These are phyloP conservation scores for Chloroceryle amazona DNA, from an alignment of 2,797 vertebrate genomes.

Conservation along the genomic window DNA sequence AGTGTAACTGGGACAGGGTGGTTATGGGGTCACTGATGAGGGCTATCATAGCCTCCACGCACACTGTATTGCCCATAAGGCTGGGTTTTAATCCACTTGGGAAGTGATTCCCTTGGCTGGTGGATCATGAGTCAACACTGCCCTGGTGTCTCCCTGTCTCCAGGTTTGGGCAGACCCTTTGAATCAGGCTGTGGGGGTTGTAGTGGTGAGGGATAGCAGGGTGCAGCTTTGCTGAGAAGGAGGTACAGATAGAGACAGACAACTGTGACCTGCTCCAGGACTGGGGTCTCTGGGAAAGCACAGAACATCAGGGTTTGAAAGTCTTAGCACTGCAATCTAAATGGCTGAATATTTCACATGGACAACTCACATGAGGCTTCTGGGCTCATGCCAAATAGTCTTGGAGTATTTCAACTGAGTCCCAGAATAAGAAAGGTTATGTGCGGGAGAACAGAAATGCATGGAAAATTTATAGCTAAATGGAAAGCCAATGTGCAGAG, in stretches of 20 bases:
- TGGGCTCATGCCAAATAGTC: neutral
- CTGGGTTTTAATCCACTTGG: neutral
- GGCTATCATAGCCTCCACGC: neutral
- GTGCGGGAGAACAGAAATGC: neutral
- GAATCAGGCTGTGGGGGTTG: fast-evolving
- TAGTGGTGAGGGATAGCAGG: neutral
- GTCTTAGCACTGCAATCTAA: fast-evolving
- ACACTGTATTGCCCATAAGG: neutral
- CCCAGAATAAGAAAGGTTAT: neutral
- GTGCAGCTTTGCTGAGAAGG: neutral
- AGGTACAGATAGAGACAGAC: neutral
- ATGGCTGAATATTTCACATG: neutral
- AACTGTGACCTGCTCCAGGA: neutral
- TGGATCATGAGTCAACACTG: neutral
- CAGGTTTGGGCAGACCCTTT: neutral
- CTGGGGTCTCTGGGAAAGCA: neutral
- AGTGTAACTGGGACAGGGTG: neutral
- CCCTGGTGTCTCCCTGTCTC: neutral
- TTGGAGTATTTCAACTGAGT: neutral
- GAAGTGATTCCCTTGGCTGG: neutral
- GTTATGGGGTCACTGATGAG: neutral
- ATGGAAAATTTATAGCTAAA: neutral
- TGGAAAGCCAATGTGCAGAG: neutral
- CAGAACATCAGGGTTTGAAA: neutral
- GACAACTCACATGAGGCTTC: neutral